Base-by-base conservation (phyloP, 2,113 vertebrate species). In the Mastomys coucha region DNA sequence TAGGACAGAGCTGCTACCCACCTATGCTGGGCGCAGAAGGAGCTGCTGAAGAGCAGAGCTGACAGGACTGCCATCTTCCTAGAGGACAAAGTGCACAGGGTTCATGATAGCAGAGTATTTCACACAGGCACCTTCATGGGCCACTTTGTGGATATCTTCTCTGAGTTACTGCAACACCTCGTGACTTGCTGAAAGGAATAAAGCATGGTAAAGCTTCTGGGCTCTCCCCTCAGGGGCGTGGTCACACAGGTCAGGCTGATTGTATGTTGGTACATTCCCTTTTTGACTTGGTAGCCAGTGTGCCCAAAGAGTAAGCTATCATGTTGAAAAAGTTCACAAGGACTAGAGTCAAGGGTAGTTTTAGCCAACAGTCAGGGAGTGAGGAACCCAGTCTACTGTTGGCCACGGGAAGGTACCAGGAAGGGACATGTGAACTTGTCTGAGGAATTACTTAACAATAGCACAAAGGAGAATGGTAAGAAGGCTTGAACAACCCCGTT, bases 311-410 rank as follows among this genome's bases (percentile, higher is more conserved):
- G 56, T 19, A 39, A 73, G 51, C 31, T 73, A 31, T 26, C 5
- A 0, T 13, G 2, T 4, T 12, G 45, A 56, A 33, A 42, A 53
- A 7, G 5, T 5, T 28, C 0, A 70, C 3, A 0, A 1, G 17
- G 5, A 13, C 1, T 20, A 53, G 2, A 67, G 13, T 53, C 0
- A 16, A 51, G 9, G 3, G 20, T 20, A 1, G 33, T 17, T n/a
- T 49, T 14, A 33, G 51, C 10, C 0, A 0, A 20, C 4, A 69
- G 9, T 56, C 58, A 13, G 0, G 1, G 3, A 17, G 0, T 1
- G 3, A 80, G 77, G 33, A 28, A 14, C 10, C 4, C 28, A 33
- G 0, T 1, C 42, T 36, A 7, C 24, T 20, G 69, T 39, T 39
- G 28, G 8, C 28, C 20, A 0, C 0, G 16, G 5, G 5, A 63